These are phyloP conservation scores for Drosophila nikananu DNA, from an alignment of 1,140 invertebrate species.

Conservation along the genomic window DNA sequence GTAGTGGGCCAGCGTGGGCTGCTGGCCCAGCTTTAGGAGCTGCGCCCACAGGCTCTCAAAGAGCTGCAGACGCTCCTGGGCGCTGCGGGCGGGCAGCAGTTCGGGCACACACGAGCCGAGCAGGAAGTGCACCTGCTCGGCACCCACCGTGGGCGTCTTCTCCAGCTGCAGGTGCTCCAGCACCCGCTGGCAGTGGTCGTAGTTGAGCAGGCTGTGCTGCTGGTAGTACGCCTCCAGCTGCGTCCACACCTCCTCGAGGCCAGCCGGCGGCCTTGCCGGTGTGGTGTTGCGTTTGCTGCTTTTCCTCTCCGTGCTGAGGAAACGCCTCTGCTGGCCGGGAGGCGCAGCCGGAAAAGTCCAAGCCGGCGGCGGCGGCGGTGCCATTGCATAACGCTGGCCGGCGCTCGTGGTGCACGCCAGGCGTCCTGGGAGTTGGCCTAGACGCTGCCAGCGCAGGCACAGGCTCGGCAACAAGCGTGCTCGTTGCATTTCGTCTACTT, in stretches of 20 bases:
- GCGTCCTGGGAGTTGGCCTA: conserved; percentile 5
- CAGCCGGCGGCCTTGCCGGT: neutral
- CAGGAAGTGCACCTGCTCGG: conserved; percentile 63
- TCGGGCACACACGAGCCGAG: conserved; percentile 69
- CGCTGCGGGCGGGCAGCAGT: conserved; percentile 58
- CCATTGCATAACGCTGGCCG: conserved; percentile 7
- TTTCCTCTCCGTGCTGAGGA: neutral
- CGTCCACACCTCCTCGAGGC: conserved; percentile 48
- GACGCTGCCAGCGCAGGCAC: conserved; percentile 20
- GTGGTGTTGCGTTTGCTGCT: neutral
- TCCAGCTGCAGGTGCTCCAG: conserved; percentile 40
- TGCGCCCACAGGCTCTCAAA: conserved; percentile 67
- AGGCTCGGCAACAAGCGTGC: conserved; percentile 37
- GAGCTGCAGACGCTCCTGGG: conserved; percentile 42
- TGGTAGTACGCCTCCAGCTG: conserved; percentile 68
- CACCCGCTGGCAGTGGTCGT: conserved; percentile 57
- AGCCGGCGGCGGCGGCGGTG: neutral
- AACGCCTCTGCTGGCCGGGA: neutral
- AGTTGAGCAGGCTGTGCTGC: conserved; percentile 50
- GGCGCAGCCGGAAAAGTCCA: neutral
- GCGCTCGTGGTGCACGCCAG: neutral
- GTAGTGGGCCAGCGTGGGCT: conserved; percentile 59
- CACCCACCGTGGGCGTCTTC: conserved; percentile 10
- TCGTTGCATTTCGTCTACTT: conserved; percentile 47
- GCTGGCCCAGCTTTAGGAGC: conserved; percentile 49